Conservation (phyloP, 2,113 vertebrate genomes). For the Crotalus horridus region DNA sequence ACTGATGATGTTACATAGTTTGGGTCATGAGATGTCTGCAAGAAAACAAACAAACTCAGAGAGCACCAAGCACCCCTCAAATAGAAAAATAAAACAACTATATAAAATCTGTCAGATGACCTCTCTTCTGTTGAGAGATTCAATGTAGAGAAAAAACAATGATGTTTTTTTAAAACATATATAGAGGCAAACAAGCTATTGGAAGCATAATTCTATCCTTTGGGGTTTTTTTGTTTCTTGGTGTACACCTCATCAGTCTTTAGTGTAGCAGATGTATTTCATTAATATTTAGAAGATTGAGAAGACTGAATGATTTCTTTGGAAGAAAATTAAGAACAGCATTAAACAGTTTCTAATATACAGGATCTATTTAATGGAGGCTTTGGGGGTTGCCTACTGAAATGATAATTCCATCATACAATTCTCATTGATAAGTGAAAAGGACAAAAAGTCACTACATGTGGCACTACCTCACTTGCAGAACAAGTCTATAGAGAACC, state of each 20-base stretch:
- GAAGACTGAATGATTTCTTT: not conserved
- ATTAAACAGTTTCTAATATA: not conserved
- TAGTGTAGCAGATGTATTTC: not conserved
- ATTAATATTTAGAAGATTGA: not conserved
- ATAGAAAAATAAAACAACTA: not conserved
- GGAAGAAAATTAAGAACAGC: not conserved
- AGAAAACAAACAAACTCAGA: not conserved
- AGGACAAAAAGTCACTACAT: no score
- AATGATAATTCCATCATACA: not conserved
- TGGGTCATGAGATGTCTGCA: not conserved
- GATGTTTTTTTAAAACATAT: not conserved
- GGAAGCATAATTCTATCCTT: not conserved
- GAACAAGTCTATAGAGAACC: not conserved
- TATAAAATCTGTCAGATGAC: not conserved
- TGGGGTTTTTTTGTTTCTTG: not conserved
- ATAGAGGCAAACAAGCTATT: not conserved
- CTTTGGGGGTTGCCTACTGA: not conserved
- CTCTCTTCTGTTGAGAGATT: not conserved
- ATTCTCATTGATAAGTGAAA: not conserved
- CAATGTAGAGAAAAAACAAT: not conserved
- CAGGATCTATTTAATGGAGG: not conserved
- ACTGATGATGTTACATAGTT: not conserved
- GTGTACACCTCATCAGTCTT: not conserved
- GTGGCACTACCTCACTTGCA: not conserved
- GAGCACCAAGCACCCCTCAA: not conserved